Evolutionary conservation across 2,888 invertebrate genomes (phyloP), one percentile per base, ranked within the genome.

Genomic region (Ophraella communa): DNA sequence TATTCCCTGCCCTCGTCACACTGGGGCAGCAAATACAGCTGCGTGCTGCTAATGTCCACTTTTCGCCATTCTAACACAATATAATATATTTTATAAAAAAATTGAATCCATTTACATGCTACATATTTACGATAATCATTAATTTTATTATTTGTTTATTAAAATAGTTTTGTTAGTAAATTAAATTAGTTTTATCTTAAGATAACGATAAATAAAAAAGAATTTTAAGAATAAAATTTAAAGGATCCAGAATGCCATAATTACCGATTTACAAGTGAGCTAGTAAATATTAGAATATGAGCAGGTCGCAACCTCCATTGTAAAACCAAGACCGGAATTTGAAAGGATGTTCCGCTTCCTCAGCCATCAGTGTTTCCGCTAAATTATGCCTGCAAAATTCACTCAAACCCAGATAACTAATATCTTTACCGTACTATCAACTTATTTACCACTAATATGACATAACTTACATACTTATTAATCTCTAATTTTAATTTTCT

Each of bases 321-420:
- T 71, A 70, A 63, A 64, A 72, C 66, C 69, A 71, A 70, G 73
- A 70, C 72, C 73, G 72, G 72, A 73, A 66, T 73, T 67, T 70
- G 70, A 72, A 71, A 72, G 73, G 72, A 73, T 73, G 70, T 73
- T 73, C 73, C 71, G 73, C 69, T 73, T 73, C 73, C 73, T 73
- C 70, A 68, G 70, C 70, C 69, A 67, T 69, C 71, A 69, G 72
- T 69, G 70, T 71, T 72, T 73, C 73, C 73, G 70, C 60, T 11
- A 45, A 72, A 73, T 72, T 73, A 73, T 71, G 72, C 72, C 70
- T 71, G 69, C 70, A 67, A 72, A 73, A 72, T 67, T 68, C 64
- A 62, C 68, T 65, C 60, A 68, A 67, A 73, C 71, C 70, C 72
- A 70, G 70, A 69, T 67, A 70, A 67, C 64, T 71, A 72, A 72